Conservation (phyloP, 2,113 vertebrate genomes). For the Capra hircus region DNA sequence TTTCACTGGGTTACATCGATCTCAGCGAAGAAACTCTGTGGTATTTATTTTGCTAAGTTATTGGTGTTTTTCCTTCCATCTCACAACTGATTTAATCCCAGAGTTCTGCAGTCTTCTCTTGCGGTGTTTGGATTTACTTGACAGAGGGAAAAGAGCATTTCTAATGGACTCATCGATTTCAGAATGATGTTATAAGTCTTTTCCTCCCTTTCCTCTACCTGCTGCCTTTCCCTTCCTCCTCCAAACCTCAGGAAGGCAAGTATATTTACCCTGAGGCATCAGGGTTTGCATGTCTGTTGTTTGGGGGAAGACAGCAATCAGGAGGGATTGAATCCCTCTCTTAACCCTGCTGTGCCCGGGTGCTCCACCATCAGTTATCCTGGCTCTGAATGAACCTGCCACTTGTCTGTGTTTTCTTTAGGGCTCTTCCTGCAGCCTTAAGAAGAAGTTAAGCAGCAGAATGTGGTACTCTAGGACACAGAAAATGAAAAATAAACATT, state of each 20-base stretch:
- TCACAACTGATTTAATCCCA: neutral
- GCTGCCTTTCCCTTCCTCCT: conserved; percentile 21
- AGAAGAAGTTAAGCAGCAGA: neutral
- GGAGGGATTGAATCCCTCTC: neutral
- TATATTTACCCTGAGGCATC: neutral
- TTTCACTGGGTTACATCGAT: neutral
- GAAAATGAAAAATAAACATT: neutral
- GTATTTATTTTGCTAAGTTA: conserved; percentile 82
- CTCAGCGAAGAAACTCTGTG: neutral
- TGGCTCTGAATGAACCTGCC: neutral
- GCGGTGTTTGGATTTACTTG: neutral
- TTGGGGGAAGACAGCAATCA: neutral
- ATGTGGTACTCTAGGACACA: neutral
- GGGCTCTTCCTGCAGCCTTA: neutral
- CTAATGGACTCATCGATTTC: neutral
- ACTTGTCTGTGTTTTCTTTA: neutral
- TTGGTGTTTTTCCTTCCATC: conserved; percentile 68
- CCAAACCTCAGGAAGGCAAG: neutral
- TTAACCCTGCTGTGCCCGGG: neutral
- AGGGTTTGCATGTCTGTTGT: neutral
- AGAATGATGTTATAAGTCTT: neutral
- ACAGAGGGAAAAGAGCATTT: neutral
- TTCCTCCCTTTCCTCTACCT: neutral
- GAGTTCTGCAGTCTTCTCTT: neutral
- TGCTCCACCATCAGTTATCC: neutral